These are phyloP conservation scores for Tortrix viridana DNA, from an alignment of 2,888 invertebrate genomes.

Conservation along the genomic window DNA sequence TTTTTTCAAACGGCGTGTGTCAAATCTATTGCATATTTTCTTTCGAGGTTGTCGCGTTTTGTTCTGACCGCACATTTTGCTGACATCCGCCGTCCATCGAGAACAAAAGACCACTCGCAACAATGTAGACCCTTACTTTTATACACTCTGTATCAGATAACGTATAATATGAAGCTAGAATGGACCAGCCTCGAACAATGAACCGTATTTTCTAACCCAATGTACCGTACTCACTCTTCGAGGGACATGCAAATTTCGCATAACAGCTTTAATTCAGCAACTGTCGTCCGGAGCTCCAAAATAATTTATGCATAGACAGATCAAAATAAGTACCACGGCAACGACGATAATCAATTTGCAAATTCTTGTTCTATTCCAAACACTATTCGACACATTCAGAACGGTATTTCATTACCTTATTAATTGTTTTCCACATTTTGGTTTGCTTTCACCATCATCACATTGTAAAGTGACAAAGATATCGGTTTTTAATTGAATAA, in stretches of 20 bases:
- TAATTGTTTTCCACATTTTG: neutral
- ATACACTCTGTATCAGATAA: constrained; percentile 47
- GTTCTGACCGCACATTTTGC: constrained; percentile 57
- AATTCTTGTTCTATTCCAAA: constrained; percentile 2
- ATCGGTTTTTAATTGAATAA: neutral
- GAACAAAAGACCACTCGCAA: constrained; percentile 54
- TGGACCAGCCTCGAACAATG: constrained; percentile 31
- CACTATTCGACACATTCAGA: neutral
- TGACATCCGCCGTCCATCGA: constrained; percentile 45
- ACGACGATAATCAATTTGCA: neutral
- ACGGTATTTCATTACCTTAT: neutral
- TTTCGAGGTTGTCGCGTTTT: constrained; percentile 45
- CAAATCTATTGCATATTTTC: constrained; percentile 44
- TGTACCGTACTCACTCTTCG: constrained; percentile 19
- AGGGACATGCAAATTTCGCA: constrained; percentile 8
- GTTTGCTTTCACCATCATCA: neutral
- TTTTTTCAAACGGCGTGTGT: constrained; percentile 10
- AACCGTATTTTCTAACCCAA: constrained; percentile 16
- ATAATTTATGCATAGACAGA: constrained; percentile 24
- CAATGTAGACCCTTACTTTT: constrained; percentile 50
- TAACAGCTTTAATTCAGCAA: constrained; percentile 6
- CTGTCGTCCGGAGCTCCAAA: neutral
- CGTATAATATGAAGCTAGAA: constrained; percentile 34
- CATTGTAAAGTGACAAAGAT: neutral
- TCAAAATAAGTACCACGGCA: constrained; percentile 6